Evolutionary conservation across 2,797 vertebrate species (phyloP), one percentile per base, ranked within the genome.

Genomic region (Tenualosa ilisha): DNA sequence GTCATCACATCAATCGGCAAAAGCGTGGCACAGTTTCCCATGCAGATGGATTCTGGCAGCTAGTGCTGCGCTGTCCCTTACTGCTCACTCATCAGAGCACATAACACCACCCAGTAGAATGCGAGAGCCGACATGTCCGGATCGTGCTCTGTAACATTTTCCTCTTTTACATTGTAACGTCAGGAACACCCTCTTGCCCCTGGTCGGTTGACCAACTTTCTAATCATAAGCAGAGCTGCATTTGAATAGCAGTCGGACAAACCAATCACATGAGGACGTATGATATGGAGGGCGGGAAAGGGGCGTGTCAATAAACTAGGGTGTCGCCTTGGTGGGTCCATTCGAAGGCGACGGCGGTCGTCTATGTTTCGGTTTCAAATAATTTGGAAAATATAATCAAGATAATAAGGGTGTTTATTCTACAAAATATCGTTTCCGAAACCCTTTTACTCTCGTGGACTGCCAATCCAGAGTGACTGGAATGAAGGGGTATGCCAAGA

Each of bases 331-430:
- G 90, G 93, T 91, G 93, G 94, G 93, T 95, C 93, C 91, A 94
- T 96, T 95, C 93, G 94, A 95, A 96, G 96, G 95, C 96, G 95
- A 94, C 95, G 94, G 96, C 91, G 94, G 95, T 95, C 94, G 95
- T 95, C 95, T 85, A 54, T 94, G 6, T 94, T 93, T 94, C 91
- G 89, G 90, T 75, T 88, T 87, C 81, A 91, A 91, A 93, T 92
- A 90, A 91, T 86, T 85, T 49, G 24, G 82, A 84, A 88, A 84
- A 88, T 84, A n/a, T 88, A 88, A 89, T 86, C 87, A 86, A 85
- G 86, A 84, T 50, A 5, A 83, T 4, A 83, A 59, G 87, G 87
- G 88, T 51, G 89, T 3, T 87, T 84, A 82, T 88, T 89, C 68
- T 24, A 81, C 83, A 65, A 86, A 85, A 84, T 86, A 87, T 85